These are phyloP conservation scores for Idaea dimidiata DNA, from an alignment of 2,888 invertebrate species.

Conservation along the genomic window DNA sequence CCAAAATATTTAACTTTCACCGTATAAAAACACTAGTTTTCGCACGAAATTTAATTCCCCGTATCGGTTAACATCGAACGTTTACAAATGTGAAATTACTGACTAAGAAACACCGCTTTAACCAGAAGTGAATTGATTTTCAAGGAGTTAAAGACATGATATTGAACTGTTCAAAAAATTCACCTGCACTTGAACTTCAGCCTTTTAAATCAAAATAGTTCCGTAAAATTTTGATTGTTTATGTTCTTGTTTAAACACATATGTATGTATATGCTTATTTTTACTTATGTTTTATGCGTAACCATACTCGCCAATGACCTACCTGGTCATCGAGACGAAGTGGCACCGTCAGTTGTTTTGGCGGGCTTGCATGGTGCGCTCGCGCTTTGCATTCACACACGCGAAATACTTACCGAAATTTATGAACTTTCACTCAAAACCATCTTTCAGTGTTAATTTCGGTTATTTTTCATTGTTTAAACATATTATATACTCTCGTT, in stretches of 20 bases:
- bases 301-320: slow-evolving; percentile 56
- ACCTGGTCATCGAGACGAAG: slow-evolving; percentile 58
- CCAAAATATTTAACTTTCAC: slow-evolving; percentile 37
- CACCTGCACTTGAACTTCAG: not conserved
- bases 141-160: not conserved
- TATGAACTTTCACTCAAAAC: slow-evolving; percentile 35
- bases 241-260: not conserved
- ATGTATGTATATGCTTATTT: not conserved
- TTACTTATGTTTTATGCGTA: slow-evolving; percentile 21
- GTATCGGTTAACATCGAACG: slow-evolving; percentile 27
- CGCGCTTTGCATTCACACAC: slow-evolving; percentile 39
- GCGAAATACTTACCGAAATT: slow-evolving; percentile 33
- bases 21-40: slow-evolving; percentile 31
- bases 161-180: not conserved
- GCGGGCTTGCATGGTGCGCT: slow-evolving; percentile 58
- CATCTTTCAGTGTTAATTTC: slow-evolving; percentile 30
- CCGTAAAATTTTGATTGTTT: not conserved
- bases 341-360: slow-evolving; percentile 75
- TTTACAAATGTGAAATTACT: slow-evolving; percentile 13
- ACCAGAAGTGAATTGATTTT: not conserved
- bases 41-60: slow-evolving; percentile 40
- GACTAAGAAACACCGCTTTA: not conserved
- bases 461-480: slow-evolving; percentile 26
- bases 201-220: slow-evolving; percentile 12
- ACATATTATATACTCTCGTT: slow-evolving; percentile 26